Base-by-base conservation (phyloP, 2,888 invertebrate species). In the Drosophila sordidula region DNA sequence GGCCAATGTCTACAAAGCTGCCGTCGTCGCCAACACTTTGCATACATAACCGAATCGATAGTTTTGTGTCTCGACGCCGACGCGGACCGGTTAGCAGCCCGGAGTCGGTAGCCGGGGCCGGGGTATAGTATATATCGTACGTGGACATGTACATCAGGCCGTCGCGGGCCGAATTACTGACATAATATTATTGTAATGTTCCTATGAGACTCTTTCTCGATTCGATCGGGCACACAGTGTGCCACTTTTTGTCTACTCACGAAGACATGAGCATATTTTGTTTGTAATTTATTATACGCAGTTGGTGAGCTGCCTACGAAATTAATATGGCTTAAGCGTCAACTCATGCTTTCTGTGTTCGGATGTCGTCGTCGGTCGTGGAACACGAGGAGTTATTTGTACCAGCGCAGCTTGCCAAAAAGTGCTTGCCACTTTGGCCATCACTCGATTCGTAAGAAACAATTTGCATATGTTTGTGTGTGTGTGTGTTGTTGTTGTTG, bases 221-320 rank as follows among this genome's bases (percentile, higher is more conserved):
- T 49, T 62, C 65, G 73, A 57, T 63, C 62, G 18, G 18, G 18
- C 18, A 26, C 26, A 26, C 9, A 4, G 34, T 34, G 78, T 84
- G 82, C 83, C 82, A 79, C 80, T 75, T 78, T 85, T 78, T 82
- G 87, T 82, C 84, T 80, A 85, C 76, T 80, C 87, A 79, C 80
- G 80, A 75, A 82, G 76, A 85, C 87, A 87, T 85, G 85, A 82
- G 79, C 85, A 85, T 89, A 89, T 85, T 88, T 90, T 86, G 80
- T 78, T 87, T 77, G 87, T 90, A 87, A 90, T 90, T 90, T 90
- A 90, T 90, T 85, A 82, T 89, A 88, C 79, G 78, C 80, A 81
- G 84, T 85, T 72, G 73, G 66, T 79, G 89, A 77, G 70, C 62
- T 89, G 90, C 86, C 81, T 89, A 88, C 88, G 65, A 86, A 90